Conservation (phyloP, 2,797 vertebrate species). For the Lacerta agilis region DNA sequence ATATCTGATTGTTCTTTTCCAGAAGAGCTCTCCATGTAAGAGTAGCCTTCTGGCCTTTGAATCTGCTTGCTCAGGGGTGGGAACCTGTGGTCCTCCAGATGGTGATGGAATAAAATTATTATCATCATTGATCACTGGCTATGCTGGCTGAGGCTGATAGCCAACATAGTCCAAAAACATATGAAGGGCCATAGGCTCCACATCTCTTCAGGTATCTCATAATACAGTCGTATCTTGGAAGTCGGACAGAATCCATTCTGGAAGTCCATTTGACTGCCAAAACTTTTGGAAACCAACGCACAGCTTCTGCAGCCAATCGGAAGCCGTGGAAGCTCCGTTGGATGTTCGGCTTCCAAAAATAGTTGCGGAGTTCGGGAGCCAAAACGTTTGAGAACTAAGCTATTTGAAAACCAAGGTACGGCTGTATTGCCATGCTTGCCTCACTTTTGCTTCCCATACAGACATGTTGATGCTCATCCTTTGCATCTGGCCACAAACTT, state of each 20-base stretch:
- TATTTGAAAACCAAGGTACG: too few relatives aligned
- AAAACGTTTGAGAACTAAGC: too few relatives aligned
- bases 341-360: too few relatives aligned
- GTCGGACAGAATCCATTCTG: too few relatives aligned
- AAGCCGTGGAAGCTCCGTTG: too few relatives aligned
- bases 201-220: background rate
- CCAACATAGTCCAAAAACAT: background rate
- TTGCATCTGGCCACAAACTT: background rate
- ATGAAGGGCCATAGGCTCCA: background rate
- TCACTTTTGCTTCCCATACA: background rate
- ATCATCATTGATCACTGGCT: background rate
- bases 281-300: too few relatives aligned
- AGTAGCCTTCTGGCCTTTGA: background rate
- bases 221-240: too few relatives aligned
- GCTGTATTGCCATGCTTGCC: background rate
- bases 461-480: background rate
- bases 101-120: background rate
- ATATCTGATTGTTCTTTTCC: background rate
- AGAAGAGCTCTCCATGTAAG: background rate
- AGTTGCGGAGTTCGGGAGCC: too few relatives aligned
- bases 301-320: too few relatives aligned
- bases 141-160: background rate
- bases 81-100: background rate
- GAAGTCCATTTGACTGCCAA: too few relatives aligned
- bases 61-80: background rate